Conservation (phyloP, 2,797 vertebrate species). For the Antrozous pallidus region DNA sequence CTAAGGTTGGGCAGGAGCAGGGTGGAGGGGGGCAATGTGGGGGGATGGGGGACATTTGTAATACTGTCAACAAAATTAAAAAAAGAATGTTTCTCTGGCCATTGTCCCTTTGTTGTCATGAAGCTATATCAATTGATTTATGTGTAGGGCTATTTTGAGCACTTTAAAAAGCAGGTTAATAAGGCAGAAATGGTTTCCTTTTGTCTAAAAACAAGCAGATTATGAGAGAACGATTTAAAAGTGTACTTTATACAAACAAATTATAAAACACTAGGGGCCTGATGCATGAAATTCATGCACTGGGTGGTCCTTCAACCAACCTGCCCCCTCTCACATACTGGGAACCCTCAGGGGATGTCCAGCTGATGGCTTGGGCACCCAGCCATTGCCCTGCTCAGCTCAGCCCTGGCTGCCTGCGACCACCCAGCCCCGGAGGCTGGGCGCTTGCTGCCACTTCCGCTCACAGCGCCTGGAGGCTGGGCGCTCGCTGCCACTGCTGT, state of each 20-base stretch:
- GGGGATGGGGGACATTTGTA: neutral
- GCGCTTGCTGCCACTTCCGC: too few species aligned
- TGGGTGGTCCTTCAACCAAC: too few species aligned
- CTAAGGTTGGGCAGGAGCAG: neutral
- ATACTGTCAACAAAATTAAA: neutral
- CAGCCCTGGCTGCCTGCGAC: too few species aligned
- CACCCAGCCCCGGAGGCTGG: too few species aligned
- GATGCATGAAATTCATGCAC: too few species aligned
- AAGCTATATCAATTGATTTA: neutral
- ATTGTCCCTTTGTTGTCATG: neutral
- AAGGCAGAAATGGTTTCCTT: neutral
- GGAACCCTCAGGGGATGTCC: too few species aligned
- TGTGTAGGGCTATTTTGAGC: neutral
- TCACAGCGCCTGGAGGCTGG: too few species aligned
- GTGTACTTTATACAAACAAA: slow-evolving; percentile 32
- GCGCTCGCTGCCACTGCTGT: too few species aligned
- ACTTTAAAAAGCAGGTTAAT: slow-evolving; percentile 28
- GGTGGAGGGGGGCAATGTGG: neutral
- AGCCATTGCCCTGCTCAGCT: too few species aligned
- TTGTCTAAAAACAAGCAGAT: neutral
- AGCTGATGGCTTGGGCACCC: too few species aligned
- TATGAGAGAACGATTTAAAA: slow-evolving; percentile 9
- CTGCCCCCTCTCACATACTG: too few species aligned
- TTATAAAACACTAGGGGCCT: too few species aligned
- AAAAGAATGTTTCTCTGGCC: neutral